These are phyloP conservation scores for Diabrotica virgifera DNA, from an alignment of 1,140 invertebrate genomes.

Conservation along the genomic window DNA sequence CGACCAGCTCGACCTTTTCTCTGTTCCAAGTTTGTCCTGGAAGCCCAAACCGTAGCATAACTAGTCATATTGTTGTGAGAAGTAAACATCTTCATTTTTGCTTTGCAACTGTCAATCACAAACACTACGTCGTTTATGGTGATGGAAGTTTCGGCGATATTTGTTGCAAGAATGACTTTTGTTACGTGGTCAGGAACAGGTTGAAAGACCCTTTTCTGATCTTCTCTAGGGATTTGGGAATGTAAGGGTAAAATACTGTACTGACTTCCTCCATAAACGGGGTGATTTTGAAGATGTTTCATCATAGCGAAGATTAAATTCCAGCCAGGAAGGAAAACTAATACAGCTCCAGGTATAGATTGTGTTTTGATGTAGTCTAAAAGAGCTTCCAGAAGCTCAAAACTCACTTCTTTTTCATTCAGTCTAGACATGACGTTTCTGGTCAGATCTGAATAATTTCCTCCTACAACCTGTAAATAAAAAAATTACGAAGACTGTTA, in stretches of 20 bases:
- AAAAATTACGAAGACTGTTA: not conserved
- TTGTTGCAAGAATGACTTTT: slow-evolving; percentile 84
- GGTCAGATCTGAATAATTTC: slow-evolving; percentile 61
- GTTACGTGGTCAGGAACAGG: slow-evolving; percentile 68
- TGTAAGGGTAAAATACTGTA: slow-evolving; percentile 82
- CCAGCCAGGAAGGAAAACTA: slow-evolving; percentile 93
- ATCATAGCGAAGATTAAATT: slow-evolving; percentile 90
- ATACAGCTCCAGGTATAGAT: slow-evolving; percentile 75
- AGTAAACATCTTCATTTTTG: slow-evolving; percentile 93
- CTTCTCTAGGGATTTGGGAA: slow-evolving; percentile 86
- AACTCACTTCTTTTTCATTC: slow-evolving; percentile 87
- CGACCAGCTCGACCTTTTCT: slow-evolving; percentile 87
- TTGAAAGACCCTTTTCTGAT: slow-evolving; percentile 85
- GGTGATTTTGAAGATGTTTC: slow-evolving; percentile 76
- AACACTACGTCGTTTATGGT: slow-evolving; percentile 97
- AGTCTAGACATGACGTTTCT: slow-evolving; percentile 69
- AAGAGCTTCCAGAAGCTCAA: slow-evolving; percentile 85
- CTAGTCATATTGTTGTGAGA: slow-evolving; percentile 95
- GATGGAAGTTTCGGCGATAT: slow-evolving; percentile 92
- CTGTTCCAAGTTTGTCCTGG: slow-evolving; percentile 88
- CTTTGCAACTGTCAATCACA: slow-evolving; percentile 93
- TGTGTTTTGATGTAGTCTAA: slow-evolving; percentile 73
- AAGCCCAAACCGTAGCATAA: slow-evolving; percentile 92
- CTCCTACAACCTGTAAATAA: slow-evolving; percentile 41
- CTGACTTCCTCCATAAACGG: slow-evolving; percentile 65